Conservation (phyloP, 2,113 vertebrate genomes). For the Sprattus sprattus region DNA sequence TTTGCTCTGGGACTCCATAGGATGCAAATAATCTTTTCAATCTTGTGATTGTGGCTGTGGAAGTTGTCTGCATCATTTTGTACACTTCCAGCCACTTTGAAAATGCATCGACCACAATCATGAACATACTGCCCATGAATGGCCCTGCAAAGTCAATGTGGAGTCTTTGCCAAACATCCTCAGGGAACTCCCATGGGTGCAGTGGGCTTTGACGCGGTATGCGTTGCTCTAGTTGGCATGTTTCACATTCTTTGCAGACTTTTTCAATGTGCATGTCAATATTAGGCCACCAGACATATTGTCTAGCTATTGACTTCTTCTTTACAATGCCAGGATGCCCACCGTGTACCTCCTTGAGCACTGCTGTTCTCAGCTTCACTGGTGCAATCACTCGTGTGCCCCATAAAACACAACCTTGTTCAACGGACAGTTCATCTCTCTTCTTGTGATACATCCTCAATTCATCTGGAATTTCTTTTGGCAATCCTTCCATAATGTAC, state of each 20-base stretch:
- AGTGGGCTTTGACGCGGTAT: conserved; percentile 17
- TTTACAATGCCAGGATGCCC: conserved; percentile 33
- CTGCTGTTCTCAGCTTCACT: conserved; percentile 15
- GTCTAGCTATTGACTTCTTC: neutral
- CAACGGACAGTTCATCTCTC: neutral
- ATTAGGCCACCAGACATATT: conserved; percentile 24
- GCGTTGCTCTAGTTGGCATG: conserved; percentile 21
- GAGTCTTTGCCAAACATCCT: conserved; percentile 21
- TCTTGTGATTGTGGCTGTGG: conserved; percentile 28
- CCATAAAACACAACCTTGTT: neutral
- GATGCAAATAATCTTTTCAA: conserved; percentile 32
- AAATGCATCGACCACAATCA: conserved; percentile 27
- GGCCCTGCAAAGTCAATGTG: conserved; percentile 37
- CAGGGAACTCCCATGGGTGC: conserved; percentile 39
- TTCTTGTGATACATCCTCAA: neutral
- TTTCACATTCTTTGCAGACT: conserved; percentile 18
- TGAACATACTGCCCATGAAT: conserved; percentile 31
- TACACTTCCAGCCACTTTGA: conserved; percentile 29
- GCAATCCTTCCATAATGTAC: neutral
- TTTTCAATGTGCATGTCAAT: conserved; percentile 17
- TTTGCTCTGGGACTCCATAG: conserved; percentile 29
- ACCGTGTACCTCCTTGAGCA: conserved; percentile 20
- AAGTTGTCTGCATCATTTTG: conserved; percentile 20
- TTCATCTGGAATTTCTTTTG: neutral
- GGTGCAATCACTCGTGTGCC: conserved; percentile 21